These are phyloP conservation scores for Apostichopus californicus DNA, from an alignment of 35 echinoderm and acorn worm species.

Conservation along the genomic window DNA sequence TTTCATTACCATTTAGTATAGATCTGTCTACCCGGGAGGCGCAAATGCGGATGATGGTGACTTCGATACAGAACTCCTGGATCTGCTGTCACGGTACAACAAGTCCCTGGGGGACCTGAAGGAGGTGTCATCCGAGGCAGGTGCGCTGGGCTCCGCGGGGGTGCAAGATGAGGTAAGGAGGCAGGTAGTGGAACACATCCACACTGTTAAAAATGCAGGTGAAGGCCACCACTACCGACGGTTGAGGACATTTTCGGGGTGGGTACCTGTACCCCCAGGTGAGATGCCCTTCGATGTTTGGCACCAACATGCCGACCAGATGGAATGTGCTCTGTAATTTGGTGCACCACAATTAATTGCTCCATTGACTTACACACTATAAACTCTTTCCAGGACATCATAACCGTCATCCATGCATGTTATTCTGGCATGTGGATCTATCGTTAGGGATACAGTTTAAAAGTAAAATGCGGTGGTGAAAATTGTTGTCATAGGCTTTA, in stretches of 20 bases:
- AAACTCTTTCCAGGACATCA: too few relatives aligned
- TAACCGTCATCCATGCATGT: background rate
- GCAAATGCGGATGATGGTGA: too few relatives aligned
- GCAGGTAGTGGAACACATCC: slow-evolving; percentile 14
- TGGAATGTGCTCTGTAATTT: background rate
- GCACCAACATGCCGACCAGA: slow-evolving; percentile 28
- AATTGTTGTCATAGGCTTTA: too few relatives aligned
- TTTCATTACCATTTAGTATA: background rate
- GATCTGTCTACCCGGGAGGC: background rate
- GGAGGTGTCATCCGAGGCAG: too few relatives aligned
- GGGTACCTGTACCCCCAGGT: background rate
- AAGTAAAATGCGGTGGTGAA: too few relatives aligned
- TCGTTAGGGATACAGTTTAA: background rate
- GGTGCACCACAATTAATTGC: too few relatives aligned
- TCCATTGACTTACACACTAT: too few relatives aligned
- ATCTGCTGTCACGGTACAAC: too few relatives aligned
- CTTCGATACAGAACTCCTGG: too few relatives aligned
- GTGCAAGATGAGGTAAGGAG: background rate
- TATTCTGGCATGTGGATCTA: background rate
- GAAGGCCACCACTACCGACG: background rate
- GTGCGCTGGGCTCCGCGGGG: too few relatives aligned
- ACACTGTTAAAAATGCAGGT: background rate
- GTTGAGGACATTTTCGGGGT: background rate
- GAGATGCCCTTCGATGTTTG: background rate
- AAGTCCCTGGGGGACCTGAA: too few relatives aligned